Evolutionary conservation across 2,113 vertebrate genomes (phyloP), one percentile per base, ranked within the genome.

Genomic region (Anarhynchus alexandrinus): DNA sequence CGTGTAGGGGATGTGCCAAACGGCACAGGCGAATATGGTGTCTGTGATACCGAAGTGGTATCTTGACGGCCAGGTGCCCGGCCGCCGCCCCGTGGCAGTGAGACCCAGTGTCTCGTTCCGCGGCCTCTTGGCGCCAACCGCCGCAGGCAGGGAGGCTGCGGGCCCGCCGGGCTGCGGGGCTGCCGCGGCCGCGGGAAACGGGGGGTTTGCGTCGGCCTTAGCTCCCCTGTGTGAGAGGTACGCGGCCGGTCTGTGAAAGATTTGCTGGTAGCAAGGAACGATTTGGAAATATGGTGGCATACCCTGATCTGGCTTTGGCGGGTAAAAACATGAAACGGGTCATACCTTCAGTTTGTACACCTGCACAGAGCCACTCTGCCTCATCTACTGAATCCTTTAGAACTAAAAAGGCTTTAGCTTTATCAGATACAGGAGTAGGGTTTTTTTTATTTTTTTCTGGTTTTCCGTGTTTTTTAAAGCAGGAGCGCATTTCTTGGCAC

Each of bases 151-250:
- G 7, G n/a, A 30, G 36, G 14, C 52, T 21, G 55, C 20, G 5
- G 30, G 20, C 17, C 36, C 2, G 13, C 23, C 8, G 4, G 10
- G 6, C 16, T n/a, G 25, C 29, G 7, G 3, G 22, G 54, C 36
- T 52, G 7, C 54, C 14, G 2, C 5, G 6, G 25, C 27, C 32
- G 12, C 7, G 2, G 49, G 4, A 6, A 30, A 2, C 1, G 4
- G 42, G 14, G 14, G 30, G 6, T 23, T 43, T 34, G 5, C 4
- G 40, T 25, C 1, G 2, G 6, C 34, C 45, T 22, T 21, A 15
- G 5, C 30, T 29, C 18, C 5, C 6, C 10, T 7, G 4, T 2
- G 7, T 10, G n/a, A 43, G 38, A 15, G 25, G 5, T 9, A 1
- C 1, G 14, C 8, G 54, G 40, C 32, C 14, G 8, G 9, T 8